phyloP scores from a whole-genome alignment of 2,888 invertebrate genomes.

The Cerceris ruficornis region DNA sequence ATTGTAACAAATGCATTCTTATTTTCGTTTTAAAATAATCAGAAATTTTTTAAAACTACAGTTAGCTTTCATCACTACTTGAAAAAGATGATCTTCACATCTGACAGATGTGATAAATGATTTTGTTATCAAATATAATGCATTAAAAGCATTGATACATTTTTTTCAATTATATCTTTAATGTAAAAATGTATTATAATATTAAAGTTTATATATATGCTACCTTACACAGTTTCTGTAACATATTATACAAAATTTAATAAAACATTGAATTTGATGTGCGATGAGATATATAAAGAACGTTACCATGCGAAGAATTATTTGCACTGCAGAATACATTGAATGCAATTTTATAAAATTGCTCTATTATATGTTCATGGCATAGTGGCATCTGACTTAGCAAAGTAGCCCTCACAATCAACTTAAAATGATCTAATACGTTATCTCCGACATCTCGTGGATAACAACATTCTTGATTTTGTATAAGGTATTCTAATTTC shows the following conservation, averaged over 20 bases:
- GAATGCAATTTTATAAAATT: conserved; percentile 91
- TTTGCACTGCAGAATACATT: conserved; percentile 85
- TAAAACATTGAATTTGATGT: too few species aligned
- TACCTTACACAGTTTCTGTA: too few species aligned
- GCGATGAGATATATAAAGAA: not conserved
- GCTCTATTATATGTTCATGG: conserved; percentile 87
- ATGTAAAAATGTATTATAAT: too few species aligned
- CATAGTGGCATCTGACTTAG: conserved; percentile 88
- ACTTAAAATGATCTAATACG: conserved; percentile 85
- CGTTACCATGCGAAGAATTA: conserved; percentile 65
- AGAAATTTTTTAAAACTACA: not conserved
- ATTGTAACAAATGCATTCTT: not conserved
- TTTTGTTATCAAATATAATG: not conserved
- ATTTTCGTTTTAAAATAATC: not conserved
- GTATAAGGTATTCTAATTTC: conserved; percentile 83
- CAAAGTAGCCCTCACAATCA: conserved; percentile 86
- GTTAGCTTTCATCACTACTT: too few species aligned
- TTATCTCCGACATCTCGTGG: conserved; percentile 84
- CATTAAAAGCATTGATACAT: not conserved
- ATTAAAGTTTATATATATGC: too few species aligned
- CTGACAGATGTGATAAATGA: not conserved
- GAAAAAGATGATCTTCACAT: too few species aligned
- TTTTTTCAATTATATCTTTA: too few species aligned
- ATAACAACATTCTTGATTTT: conserved; percentile 60
- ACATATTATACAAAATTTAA: not conserved